Percentiles rank a stretch among this genome's conserved stretches.
Evolutionary conservation across 1,140 invertebrate genomes (phyloP).

Genomic region (Steinernema feltiae): DNA sequence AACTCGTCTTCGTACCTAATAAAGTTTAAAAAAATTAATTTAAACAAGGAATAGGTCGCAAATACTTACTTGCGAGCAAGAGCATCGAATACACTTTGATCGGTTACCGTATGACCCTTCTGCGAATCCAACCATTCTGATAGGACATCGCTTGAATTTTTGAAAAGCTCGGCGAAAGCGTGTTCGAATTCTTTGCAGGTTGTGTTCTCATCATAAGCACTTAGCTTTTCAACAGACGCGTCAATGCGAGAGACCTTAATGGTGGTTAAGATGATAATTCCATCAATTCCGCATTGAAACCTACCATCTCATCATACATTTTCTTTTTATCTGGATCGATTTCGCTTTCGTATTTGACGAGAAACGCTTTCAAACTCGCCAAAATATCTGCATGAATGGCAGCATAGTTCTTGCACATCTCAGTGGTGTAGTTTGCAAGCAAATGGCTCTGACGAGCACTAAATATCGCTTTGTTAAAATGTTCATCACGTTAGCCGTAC

Average conservation of each 20-base stretch:
- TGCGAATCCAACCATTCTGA: conserved; percentile 83
- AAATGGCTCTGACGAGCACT: conserved; percentile 85
- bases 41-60: not conserved
- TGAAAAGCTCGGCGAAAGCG: conserved; percentile 24
- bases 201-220: too few relatives aligned
- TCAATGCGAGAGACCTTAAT: not conserved
- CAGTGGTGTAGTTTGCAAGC: conserved; percentile 72
- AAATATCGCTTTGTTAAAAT: conserved; percentile 71
- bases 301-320: conserved; percentile 72
- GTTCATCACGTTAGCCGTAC: conserved; percentile 19
- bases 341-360: conserved; percentile 66
- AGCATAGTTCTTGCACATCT: not conserved
- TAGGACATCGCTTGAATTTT: conserved; percentile 67
- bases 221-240: not conserved
- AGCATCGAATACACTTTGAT: conserved; percentile 81
- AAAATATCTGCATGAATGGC: not conserved
- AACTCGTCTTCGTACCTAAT: conserved; percentile 86
- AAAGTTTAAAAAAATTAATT: conserved; percentile 56
- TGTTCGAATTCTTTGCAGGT: not conserved
- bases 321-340: conserved; percentile 78
- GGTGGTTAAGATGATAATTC: too few relatives aligned
- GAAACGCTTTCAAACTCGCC: not conserved
- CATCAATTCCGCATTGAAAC: too few relatives aligned
- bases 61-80: conserved; percentile 60
- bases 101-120: conserved; percentile 71